Base-by-base conservation (phyloP, 2,888 invertebrate species). In the Cryptus armator region DNA sequence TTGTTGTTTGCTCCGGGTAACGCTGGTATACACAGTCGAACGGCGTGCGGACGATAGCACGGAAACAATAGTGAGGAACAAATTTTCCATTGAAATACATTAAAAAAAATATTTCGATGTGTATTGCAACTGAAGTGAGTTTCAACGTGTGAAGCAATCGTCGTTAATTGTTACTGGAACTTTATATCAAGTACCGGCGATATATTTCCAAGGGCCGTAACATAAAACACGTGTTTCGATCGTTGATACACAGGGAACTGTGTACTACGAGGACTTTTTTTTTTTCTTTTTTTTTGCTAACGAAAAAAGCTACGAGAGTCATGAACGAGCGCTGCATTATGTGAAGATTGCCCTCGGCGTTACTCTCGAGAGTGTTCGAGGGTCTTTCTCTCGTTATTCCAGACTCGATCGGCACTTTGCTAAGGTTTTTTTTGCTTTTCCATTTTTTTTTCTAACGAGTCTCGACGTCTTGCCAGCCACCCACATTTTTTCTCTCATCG, bases 211-310 rank as follows among this genome's bases (percentile, higher is more conserved):
- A 79, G 75, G 59, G 56, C 53, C 44, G 66, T 80, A 76, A 84
- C 75, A 48, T 59, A 66, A 59, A 84, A 80, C 84, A 84, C 71
- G 80, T 84, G 84, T 80, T 76, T 78, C 53, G 71, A 68, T 59
- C 10, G 37, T 9, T 9, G 56, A 56, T 24, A 24, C 56, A 24
- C 56, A 56, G 56, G 19, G 19, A 16, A 53, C 53, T 53, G 53
- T 16, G 66, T 43, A 44, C 62, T 46, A 44, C 83, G 66, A 71
- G 66, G 75, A 64, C n/a, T 77, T 59, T 77, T 19, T 84, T 16
- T 77, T 19, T 84, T 16, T 77, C 66, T 77, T 12, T 84, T 79
- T 77, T 84, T 79, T 77, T 64, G 64, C 14, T 44, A 29, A 67
- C 67, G 64, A 82, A 77, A 75, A 71, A 80, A 56, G 44, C 51